These are phyloP conservation scores for Hippoglossus stenolepis DNA, from an alignment of 2,113 vertebrate genomes.

Conservation along the genomic window DNA sequence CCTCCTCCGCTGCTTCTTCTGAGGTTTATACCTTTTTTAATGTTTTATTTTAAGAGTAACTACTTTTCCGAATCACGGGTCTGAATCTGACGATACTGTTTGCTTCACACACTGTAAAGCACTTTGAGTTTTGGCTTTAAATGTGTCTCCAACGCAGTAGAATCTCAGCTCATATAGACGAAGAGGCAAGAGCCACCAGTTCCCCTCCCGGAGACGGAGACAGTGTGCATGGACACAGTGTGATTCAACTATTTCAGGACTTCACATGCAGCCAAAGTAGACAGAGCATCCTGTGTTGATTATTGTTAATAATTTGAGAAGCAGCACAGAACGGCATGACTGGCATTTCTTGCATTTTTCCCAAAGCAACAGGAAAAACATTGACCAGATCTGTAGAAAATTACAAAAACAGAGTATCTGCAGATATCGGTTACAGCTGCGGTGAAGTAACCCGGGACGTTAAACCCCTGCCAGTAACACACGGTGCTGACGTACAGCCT, in stretches of 20 bases:
- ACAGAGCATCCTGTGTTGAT: constrained; percentile 32
- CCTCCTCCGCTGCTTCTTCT: no score
- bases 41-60: neutral
- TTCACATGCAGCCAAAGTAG: constrained; percentile 47
- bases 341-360: constrained; percentile 45
- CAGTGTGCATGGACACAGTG: constrained; percentile 14
- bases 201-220: neutral
- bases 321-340: constrained; percentile 30
- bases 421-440: constrained; percentile 29
- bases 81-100: neutral
- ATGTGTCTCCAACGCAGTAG: neutral
- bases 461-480: constrained; percentile 41
- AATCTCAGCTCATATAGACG: neutral
- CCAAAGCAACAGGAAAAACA: constrained; percentile 46
- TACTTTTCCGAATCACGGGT: neutral
- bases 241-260: constrained; percentile 26
- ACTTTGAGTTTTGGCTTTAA: neutral
- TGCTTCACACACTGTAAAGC: neutral
- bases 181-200: constrained; percentile 11
- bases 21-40: neutral
- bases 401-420: constrained; percentile 7
- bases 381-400: constrained; percentile 25
- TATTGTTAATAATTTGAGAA: constrained; percentile 51
- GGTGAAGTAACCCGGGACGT: neutral
- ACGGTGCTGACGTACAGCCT: constrained; percentile 28